These are phyloP conservation scores for Psococerastis gibbosa DNA, from an alignment of 2,888 invertebrate species.

Conservation along the genomic window DNA sequence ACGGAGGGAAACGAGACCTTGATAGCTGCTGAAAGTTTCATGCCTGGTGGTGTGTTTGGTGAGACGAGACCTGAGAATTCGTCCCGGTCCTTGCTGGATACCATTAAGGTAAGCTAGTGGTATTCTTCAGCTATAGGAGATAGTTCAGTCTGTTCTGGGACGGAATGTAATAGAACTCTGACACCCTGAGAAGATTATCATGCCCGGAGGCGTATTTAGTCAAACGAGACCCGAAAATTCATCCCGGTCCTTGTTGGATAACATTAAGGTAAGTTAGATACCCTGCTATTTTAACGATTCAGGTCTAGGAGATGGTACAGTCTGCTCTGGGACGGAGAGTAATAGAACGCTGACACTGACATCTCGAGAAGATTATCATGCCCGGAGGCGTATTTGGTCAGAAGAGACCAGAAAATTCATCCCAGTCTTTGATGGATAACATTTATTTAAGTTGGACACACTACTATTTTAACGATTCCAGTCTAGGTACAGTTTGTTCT, in stretches of 20 bases:
- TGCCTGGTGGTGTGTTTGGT: constrained; percentile 2
- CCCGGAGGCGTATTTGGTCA: too few relatives aligned
- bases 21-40: not conserved
- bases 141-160: too few relatives aligned
- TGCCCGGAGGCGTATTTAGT: constrained; percentile 1
- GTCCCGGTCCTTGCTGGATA: not conserved
- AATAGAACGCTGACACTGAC: too few relatives aligned
- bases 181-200: too few relatives aligned
- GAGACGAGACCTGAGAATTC: not conserved
- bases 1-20: not conserved
- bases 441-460: too few relatives aligned
- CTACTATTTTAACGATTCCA: not conserved
- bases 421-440: too few relatives aligned
- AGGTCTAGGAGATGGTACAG: not conserved
- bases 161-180: too few relatives aligned
- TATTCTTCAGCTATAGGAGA: not conserved
- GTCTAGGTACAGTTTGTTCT: too few relatives aligned
- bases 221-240: not conserved
- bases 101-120: not conserved
- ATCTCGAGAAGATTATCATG: too few relatives aligned
- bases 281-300: not conserved
- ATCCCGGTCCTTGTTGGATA: not conserved
- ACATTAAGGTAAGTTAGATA: not conserved
- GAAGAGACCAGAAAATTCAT: too few relatives aligned
- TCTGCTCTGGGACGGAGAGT: too few relatives aligned